Conservation (phyloP, 2,797 vertebrate species). For the Hypotaenidia philippensis region DNA sequence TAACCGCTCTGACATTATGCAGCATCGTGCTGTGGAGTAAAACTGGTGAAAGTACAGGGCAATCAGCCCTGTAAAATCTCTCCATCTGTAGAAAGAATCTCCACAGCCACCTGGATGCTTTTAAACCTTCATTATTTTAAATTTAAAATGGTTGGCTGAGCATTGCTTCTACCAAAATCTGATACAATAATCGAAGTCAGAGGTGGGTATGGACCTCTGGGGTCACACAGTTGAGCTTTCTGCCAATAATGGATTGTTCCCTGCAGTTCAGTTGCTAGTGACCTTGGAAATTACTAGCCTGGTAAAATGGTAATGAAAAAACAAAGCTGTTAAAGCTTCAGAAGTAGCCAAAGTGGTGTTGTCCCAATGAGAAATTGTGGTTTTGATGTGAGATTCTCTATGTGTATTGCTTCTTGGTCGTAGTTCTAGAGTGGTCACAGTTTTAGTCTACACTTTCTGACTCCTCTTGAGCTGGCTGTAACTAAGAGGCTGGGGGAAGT, state of each 20-base stretch:
- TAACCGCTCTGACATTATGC: background rate
- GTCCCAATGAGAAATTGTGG: background rate
- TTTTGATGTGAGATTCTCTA: background rate
- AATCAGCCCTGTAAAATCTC: background rate
- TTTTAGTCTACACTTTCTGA: background rate
- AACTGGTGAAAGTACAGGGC: background rate
- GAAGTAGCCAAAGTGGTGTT: background rate
- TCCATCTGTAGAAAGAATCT: background rate
- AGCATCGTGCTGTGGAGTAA: background rate
- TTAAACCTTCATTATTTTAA: slow-evolving; percentile 47
- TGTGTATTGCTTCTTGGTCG: background rate
- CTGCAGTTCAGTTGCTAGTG: slow-evolving; percentile 39
- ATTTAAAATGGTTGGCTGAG: slow-evolving; percentile 12
- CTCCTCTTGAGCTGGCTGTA: background rate
- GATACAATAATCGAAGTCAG: slow-evolving; percentile 36
- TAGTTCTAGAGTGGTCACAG: background rate
- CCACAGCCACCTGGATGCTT: slow-evolving; percentile 40
- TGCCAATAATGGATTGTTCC: slow-evolving; percentile 49
- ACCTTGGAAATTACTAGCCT: slow-evolving; percentile 49
- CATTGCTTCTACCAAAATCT: slow-evolving; percentile 42
- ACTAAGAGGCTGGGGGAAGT: background rate
- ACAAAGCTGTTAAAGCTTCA: slow-evolving; percentile 21
- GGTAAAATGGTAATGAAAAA: slow-evolving; percentile 43
- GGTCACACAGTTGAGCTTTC: slow-evolving; percentile 22
- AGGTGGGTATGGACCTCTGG: slow-evolving; percentile 14